phyloP scores from a whole-genome alignment of 2,797 vertebrate genomes.

The Graptemys geographica region DNA sequence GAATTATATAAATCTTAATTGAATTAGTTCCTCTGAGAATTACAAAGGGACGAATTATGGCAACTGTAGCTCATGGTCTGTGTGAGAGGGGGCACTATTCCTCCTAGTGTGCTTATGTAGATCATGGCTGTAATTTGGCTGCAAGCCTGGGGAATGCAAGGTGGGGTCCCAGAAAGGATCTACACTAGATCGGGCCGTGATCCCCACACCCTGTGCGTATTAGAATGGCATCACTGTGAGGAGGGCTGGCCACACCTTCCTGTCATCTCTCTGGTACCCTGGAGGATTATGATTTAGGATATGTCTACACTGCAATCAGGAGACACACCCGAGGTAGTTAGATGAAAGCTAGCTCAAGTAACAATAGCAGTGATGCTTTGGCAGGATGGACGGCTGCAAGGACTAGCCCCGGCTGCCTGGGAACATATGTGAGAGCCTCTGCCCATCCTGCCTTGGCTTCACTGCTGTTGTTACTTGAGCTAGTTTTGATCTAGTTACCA shows the following conservation, averaged over 20 bases:
- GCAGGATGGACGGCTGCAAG: not conserved
- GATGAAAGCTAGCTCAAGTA: too few species aligned
- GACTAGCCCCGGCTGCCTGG: not conserved
- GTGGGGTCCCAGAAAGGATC: not conserved
- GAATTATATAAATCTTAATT: not conserved
- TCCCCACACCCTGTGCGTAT: not conserved
- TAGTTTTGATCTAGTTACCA: not conserved
- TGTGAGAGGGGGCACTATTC: not conserved
- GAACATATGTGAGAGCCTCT: not conserved
- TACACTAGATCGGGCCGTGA: not conserved
- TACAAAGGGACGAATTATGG: not conserved
- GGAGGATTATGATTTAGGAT: not conserved
- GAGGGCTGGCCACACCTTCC: not conserved
- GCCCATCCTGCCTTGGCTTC: not conserved
- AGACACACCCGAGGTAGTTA: not conserved
- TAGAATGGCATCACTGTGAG: not conserved
- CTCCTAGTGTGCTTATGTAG: not conserved
- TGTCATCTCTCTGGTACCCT: not conserved
- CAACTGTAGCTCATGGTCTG: rapidly evolving
- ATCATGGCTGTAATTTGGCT: not conserved
- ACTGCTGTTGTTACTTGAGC: not conserved
- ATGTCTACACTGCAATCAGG: too few species aligned
- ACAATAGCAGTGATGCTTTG: not conserved
- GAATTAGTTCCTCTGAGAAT: not conserved
- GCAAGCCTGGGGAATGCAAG: not conserved